Evolutionary conservation across 2,888 invertebrate species (phyloP), one percentile per base, ranked within the genome.

Genomic region (Mesorhabditis sp.): DNA sequence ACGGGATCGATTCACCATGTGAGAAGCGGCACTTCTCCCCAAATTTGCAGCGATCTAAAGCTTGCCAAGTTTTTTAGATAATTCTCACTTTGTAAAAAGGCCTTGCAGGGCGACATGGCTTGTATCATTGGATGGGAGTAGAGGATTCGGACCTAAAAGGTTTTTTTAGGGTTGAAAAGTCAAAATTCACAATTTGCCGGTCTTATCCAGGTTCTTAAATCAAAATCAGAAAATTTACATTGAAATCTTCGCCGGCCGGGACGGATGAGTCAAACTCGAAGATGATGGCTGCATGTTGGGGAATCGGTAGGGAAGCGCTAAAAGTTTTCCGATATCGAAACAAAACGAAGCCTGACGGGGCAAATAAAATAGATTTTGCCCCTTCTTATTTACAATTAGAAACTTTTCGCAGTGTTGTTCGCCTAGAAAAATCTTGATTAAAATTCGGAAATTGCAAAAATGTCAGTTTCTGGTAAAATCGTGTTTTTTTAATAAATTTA

Each of bases 81-180:
- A 13, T 10, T 10, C 58, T 50, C 7, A 50, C 58, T n/a, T 2
- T 68, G 50, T 13, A 79, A 66, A 62, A 77, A 79, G 58, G 74
- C 74, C 4, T 71, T 42, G 67, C 79, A 79, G 5, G 77, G 73
- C 44, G 73, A 72, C 78, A 78, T 78, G n/a, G 76, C 62, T 4
- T 50, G 13, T n/a, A 69, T 67, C 43, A 76, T 72, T n/a, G 79
- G 78, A 62, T 76, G 74, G n/a, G 74, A 74, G 69, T 74, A 79
- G 5, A 79, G 73, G 10, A 79, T 75, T 28, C 72, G 68, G 5
- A 76, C 74, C 72, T 78, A 68, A 68, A 69, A 28, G 1, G 28
- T 2, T 28, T 28, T 28, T 28, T 28, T 2, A 28, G 28, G 28
- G 28, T 28, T 28, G 28, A 28, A 28, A 28, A 28, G 28, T 28